Base-by-base conservation (phyloP, 2,113 vertebrate genomes). In the Eurypyga helias region DNA sequence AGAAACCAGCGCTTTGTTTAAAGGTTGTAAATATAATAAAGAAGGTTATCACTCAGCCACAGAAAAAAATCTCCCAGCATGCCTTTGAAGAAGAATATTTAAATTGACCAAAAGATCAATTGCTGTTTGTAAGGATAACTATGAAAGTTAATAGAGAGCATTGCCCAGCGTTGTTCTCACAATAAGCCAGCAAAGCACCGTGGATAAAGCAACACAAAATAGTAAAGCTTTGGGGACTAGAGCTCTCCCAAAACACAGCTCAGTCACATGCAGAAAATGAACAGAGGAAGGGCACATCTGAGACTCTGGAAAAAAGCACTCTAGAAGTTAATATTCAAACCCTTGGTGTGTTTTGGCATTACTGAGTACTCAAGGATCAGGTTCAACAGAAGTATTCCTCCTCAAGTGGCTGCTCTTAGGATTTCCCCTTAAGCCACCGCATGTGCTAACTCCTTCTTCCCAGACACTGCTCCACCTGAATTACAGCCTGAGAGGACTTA, bases 21-120 rank as follows among this genome's bases (percentile, higher is more conserved):
- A 23, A 94, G 94, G 55, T 49, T 69, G 71, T 78, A 95, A 96
- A 90, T 94, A 93, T 38, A 94, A 94, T 66, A 90, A 89, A 92
- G 54, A 58, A 76, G 55, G 92, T 92, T 92, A 93, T 92, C 73
- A 3, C 48, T 84, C 72, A 64, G 48, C 12, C 45, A 84, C 43
- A 85, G 69, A 20, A 85, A 94, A 93, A 86, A 72, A 67, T 79
- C n/a, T 93, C 77, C 83, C 89, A 92, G 80, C 57, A 93, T 82
- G 72, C 52, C 48, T 84, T 52, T 91, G 71, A 95, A 90, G 64
- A 86, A 92, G 20, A 33, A 86, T 60, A 87, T 84, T 93, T 95
- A 93, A 97, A 96, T 94, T 94, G 54, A 97, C 41, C n/a, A 72
- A 23, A 90, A 89, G 78, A 96, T 94, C 89, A 90, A 60, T 96